Evolutionary conservation across 2,888 invertebrate genomes (phyloP).

Genomic region (Acanthoscelides obtectus): DNA sequence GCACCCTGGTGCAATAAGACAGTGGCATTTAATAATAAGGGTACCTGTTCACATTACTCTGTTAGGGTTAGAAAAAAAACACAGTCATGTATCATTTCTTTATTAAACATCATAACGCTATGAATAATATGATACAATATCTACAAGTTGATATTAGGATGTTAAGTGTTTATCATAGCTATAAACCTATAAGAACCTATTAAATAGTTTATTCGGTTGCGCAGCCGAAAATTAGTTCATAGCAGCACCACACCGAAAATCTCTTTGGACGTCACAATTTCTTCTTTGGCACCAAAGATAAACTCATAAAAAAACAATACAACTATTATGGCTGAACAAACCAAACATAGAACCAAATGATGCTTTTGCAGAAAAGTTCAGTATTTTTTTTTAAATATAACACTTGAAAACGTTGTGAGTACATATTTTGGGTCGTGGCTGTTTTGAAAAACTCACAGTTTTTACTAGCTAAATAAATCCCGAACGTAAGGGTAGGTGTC

Average conservation of each 20-base stretch:
- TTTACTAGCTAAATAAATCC: no score
- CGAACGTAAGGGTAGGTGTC: no score
- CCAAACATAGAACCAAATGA: neutral
- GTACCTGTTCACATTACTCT: no score
- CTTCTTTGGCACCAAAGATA: slow-evolving; percentile 36
- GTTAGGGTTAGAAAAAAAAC: neutral
- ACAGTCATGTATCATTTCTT: slow-evolving; percentile 19
- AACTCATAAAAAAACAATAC: neutral
- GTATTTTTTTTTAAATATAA: no score
- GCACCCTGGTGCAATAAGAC: no score
- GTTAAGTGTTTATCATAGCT: slow-evolving; percentile 33
- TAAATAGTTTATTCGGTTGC: slow-evolving; percentile 2
- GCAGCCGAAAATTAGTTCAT: slow-evolving; percentile 31
- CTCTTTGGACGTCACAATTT: slow-evolving; percentile 38
- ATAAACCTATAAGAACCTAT: slow-evolving; percentile 25
- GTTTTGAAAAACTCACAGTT: no score
- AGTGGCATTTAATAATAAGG: no score
- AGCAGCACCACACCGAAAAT: slow-evolving; percentile 44
- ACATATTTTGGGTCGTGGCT: no score
- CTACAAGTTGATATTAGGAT: slow-evolving; percentile 44
- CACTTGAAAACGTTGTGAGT: no score
- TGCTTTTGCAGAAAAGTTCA: neutral
- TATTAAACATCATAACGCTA: slow-evolving; percentile 39
- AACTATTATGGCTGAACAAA: neutral
- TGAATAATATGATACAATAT: slow-evolving; percentile 39